Base-by-base conservation (phyloP, 2,888 invertebrate species). In the Busseola fusca region DNA sequence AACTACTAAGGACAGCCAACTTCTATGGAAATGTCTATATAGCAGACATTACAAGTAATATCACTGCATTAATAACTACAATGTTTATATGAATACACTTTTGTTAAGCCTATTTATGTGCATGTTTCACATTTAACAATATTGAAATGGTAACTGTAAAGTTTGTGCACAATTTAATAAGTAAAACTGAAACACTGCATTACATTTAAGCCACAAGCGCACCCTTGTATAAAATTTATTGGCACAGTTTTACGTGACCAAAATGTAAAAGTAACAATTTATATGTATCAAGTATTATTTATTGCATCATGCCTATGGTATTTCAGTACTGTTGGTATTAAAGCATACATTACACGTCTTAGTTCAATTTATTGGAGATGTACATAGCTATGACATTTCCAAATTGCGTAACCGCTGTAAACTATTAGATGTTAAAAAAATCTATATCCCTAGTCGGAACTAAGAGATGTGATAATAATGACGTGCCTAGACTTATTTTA, bases 91-190 rank as follows among this genome's bases (percentile, higher is more conserved):
- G 88, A 86, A 86, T 89, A 90, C 87, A 90, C 74, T 86, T 86
- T 82, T 78, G 83, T 84, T 84, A 87, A 80, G 60, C 75, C 87
- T 90, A 89, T 75, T 80, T 84, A 88, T 79, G 85, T 88, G 88
- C 87, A 85, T 84, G 86, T 83, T 86, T 76, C 66, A 86, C 86
- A 87, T 88, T 84, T 78, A 88, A 84, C 84, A 86, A 85, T 80
- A 84, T 84, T 86, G 87, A 89, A 90, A 91, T 93, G 94, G 94
- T 94, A 94, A 94, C 94, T 93, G 88, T 72, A 34, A 75, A 63
- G 58, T 82, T 84, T 84, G 84, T 85, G 84, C 84, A 78, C 67
- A 64, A 72, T 81, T 70, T 68, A 48, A 63, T 54, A 69, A 84
- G 78, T 78, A 74, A 67, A 79, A 75, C 58, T 67, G 63, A 80